Conservation (phyloP, 2,888 invertebrate genomes). For the Cryptops parisi region DNA sequence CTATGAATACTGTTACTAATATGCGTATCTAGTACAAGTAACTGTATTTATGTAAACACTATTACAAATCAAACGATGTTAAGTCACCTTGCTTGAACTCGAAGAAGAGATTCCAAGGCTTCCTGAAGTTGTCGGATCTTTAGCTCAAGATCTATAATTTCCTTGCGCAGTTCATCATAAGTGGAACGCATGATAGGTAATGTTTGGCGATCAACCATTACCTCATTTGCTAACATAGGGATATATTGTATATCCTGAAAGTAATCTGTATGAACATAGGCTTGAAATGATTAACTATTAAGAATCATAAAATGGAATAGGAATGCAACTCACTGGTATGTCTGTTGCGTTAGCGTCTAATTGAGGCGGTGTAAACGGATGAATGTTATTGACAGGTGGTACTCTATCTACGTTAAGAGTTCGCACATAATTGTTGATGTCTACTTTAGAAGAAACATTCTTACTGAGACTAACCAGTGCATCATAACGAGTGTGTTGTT, state of each 20-base stretch:
- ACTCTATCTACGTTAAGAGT: slow-evolving; percentile 41
- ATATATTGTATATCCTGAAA: slow-evolving; percentile 31
- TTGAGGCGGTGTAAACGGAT: slow-evolving; percentile 49
- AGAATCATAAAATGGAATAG: background rate
- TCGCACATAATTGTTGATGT: slow-evolving; percentile 63
- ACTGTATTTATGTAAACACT: no score
- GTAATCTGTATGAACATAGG: background rate
- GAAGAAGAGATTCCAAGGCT: slow-evolving; percentile 60
- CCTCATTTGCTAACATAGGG: slow-evolving; percentile 63
- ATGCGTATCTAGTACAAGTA: no score
- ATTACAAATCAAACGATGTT: no score
- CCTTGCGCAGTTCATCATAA: slow-evolving; percentile 63
- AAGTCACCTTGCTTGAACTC: slow-evolving; percentile 59
- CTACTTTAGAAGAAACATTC: slow-evolving; percentile 53
- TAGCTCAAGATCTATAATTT: slow-evolving; percentile 64
- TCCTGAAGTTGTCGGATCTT: slow-evolving; percentile 82
- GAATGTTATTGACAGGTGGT: slow-evolving; percentile 31
- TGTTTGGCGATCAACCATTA: slow-evolving; percentile 62
- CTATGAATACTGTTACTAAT: no score
- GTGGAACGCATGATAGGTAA: slow-evolving; percentile 52
- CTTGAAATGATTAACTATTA: background rate
- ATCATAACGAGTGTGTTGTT: slow-evolving; percentile 71
- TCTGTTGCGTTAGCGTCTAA: slow-evolving; percentile 22
- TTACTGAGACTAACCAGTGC: slow-evolving; percentile 61
- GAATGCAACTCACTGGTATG: slow-evolving; percentile 11